phyloP scores from a whole-genome alignment of 2,797 vertebrate species.

The Liasis olivaceus region DNA sequence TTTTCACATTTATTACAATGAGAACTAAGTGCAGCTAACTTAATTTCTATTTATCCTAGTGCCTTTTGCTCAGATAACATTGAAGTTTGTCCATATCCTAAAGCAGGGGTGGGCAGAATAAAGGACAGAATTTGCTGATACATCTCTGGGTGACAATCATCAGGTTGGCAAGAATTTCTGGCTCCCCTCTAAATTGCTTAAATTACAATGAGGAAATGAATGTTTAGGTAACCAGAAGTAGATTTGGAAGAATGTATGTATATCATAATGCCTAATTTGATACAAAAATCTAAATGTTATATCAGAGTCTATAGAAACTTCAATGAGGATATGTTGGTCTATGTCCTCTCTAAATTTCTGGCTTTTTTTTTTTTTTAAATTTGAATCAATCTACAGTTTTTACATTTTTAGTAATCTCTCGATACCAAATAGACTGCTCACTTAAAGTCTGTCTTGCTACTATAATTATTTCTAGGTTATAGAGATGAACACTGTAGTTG shows the following conservation, averaged over 20 bases:
- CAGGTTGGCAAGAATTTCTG: background rate
- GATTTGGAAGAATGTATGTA: background rate
- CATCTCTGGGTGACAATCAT: background rate
- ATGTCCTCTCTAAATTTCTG: background rate
- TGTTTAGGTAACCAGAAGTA: background rate
- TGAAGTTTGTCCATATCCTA: background rate
- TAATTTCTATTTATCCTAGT: background rate
- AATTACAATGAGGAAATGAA: background rate
- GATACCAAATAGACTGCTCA: background rate
- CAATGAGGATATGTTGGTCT: background rate
- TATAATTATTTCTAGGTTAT: background rate
- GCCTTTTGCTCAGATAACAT: background rate
- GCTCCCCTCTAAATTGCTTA: background rate
- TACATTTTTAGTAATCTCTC: background rate
- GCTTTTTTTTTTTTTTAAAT: background rate
- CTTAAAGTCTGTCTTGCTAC: background rate
- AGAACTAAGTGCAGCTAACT: background rate
- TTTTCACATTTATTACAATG: background rate
- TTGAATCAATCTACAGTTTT: background rate
- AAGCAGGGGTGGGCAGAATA: background rate
- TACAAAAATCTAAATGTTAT: background rate
- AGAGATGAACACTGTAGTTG: background rate
- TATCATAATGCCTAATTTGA: background rate
- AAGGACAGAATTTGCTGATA: background rate
- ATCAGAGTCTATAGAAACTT: background rate